Conservation (phyloP, 2,888 invertebrate species). For the Cartodere bifasciata region DNA sequence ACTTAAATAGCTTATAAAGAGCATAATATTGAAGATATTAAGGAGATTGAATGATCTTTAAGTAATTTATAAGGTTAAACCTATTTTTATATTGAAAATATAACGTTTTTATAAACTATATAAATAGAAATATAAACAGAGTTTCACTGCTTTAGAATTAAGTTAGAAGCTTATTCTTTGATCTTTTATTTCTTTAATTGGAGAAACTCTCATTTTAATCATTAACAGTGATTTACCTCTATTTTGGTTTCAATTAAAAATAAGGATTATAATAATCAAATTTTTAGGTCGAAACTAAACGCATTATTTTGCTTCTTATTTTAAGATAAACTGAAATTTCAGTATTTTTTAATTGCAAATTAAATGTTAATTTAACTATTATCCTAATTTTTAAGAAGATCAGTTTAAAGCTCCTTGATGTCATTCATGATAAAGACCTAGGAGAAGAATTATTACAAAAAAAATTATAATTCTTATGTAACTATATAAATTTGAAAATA, state of each 20-base stretch:
- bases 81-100: slow-evolving; percentile 53
- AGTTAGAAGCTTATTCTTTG: slow-evolving; percentile 49
- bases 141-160: slow-evolving; percentile 37
- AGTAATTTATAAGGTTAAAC: slow-evolving; percentile 29
- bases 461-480: slow-evolving; percentile 22
- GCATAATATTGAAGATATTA: slow-evolving; percentile 38
- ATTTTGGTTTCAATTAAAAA: slow-evolving; percentile 35
- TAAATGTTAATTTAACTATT: slow-evolving; percentile 38
- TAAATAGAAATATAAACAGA: slow-evolving; percentile 43
- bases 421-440: slow-evolving; percentile 43
- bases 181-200: slow-evolving; percentile 45
- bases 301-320: slow-evolving; percentile 37
- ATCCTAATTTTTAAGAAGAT: slow-evolving; percentile 32
- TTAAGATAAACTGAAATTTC: slow-evolving; percentile 33
- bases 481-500: slow-evolving; percentile 24
- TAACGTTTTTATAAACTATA: slow-evolving; percentile 53
- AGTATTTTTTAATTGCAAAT: slow-evolving; percentile 38
- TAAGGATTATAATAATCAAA: slow-evolving; percentile 33
- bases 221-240: slow-evolving; percentile 58
- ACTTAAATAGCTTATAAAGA: slow-evolving; percentile 37
- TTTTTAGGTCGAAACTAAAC: slow-evolving; percentile 42
- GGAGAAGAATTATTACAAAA: slow-evolving; percentile 41
- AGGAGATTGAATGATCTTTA: slow-evolving; percentile 25
- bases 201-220: slow-evolving; percentile 43
- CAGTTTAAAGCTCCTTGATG: slow-evolving; percentile 48